These are phyloP conservation scores for Misgurnus mizolepis DNA, from an alignment of 2,113 vertebrate genomes.

Conservation along the genomic window DNA sequence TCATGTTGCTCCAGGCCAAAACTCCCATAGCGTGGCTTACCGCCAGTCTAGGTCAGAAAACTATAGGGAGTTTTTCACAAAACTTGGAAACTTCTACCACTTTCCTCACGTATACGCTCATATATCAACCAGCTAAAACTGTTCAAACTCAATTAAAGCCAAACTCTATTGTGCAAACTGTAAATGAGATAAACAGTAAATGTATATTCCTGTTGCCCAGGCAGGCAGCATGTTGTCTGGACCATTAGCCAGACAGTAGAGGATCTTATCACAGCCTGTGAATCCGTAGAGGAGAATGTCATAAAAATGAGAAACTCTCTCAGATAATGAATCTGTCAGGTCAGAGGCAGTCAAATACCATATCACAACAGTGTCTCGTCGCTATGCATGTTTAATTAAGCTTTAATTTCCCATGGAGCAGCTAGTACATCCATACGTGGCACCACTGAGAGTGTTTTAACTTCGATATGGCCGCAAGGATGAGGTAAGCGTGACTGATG, in stretches of 20 bases:
- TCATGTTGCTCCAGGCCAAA: conserved; percentile 17
- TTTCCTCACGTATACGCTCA: conserved; percentile 6
- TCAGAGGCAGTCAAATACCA: conserved; percentile 40
- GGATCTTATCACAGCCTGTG: conserved; percentile 5
- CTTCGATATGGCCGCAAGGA: conserved; percentile 10
- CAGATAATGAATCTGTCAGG: conserved; percentile 50
- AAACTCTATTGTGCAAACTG: conserved; percentile 23
- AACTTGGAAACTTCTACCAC: not conserved
- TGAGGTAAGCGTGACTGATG: conserved; percentile 31
- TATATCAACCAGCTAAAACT: conserved; percentile 1
- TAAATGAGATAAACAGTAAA: conserved; percentile 30
- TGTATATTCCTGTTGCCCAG: conserved; percentile 8
- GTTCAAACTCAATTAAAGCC: conserved; percentile 18
- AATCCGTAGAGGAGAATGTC: conserved; percentile 37
- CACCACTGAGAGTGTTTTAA: conserved; percentile 18
- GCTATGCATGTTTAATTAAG: conserved; percentile 53
- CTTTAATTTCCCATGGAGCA: conserved; percentile 47
- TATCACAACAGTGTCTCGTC: conserved; percentile 26
- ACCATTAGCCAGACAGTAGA: conserved; percentile 27
- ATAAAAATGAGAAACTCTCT: conserved; percentile 35
- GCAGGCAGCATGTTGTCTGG: conserved; percentile 14
- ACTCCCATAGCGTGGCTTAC: conserved; percentile 7
- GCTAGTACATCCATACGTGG: conserved; percentile 33
- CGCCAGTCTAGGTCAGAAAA: conserved; percentile 31
- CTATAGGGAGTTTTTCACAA: conserved; percentile 5